Conservation (phyloP, 2,113 vertebrate genomes). For the Pteruthius melanotis region DNA sequence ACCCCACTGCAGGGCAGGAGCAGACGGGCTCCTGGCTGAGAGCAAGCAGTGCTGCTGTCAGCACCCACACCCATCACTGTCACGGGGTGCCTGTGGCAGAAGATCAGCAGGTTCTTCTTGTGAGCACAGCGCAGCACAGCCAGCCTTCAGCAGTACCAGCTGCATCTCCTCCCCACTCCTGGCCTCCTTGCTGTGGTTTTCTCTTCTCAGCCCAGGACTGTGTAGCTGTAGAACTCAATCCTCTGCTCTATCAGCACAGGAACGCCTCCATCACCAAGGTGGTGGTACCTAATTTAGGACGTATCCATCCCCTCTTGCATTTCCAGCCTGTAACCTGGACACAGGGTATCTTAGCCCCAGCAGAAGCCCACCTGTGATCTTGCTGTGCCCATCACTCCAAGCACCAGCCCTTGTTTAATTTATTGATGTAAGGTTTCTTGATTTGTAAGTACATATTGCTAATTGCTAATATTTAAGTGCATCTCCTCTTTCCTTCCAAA, state of each 20-base stretch:
- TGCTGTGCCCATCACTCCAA: background rate
- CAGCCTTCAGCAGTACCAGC: background rate
- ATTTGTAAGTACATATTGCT: background rate
- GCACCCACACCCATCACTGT: rapidly evolving
- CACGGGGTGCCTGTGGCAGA: background rate
- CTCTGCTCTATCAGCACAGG: background rate
- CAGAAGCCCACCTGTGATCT: background rate
- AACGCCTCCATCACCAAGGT: background rate
- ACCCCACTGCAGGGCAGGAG: rapidly evolving
- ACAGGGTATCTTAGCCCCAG: no score
- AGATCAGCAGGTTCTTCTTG: background rate
- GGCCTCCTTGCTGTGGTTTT: background rate
- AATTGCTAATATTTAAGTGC: background rate
- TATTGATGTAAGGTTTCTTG: background rate
- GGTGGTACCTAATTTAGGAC: background rate
- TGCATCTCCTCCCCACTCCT: background rate
- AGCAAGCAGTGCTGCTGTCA: background rate
- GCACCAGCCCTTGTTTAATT: background rate
- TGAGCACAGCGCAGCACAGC: background rate
- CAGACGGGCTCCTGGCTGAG: background rate
- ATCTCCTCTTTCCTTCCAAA: background rate
- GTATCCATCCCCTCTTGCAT: background rate
- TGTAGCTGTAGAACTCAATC: background rate
- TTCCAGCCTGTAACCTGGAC: background rate
- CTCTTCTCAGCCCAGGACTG: background rate